Percentiles rank a stretch among this genome's conserved stretches.
phyloP scores from a whole-genome alignment of 2,888 invertebrate genomes.

The Hipparchia sbordonii region DNA sequence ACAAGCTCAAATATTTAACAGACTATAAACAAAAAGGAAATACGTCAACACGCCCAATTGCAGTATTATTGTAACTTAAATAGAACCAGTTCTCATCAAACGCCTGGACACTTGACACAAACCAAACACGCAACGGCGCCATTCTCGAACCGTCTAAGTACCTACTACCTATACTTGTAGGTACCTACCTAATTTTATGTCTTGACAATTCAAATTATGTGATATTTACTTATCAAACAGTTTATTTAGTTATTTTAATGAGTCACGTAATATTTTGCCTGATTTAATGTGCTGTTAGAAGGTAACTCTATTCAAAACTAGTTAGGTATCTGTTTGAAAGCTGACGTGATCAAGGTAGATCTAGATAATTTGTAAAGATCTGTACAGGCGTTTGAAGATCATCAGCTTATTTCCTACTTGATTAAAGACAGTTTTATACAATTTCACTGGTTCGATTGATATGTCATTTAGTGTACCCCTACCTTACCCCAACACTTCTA shows the following conservation, averaged over 20 bases:
- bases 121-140: conserved; percentile 42
- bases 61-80: conserved; percentile 35
- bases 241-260: conserved; percentile 16
- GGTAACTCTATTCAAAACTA: conserved; percentile 2
- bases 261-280: background rate
- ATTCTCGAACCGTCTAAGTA: conserved; percentile 33
- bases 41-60: conserved; percentile 40
- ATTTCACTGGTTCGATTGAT: no score
- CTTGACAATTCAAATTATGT: conserved; percentile 36
- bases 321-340: no score
- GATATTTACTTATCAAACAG: conserved; percentile 35
- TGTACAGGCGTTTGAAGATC: no score
- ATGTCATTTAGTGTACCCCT: no score
- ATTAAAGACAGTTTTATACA: no score
- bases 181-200: conserved; percentile 37
- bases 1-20: conserved; percentile 23
- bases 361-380: no score
- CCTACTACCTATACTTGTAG: conserved; percentile 1
- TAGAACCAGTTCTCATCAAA: conserved; percentile 42
- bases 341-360: no score
- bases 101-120: conserved; percentile 39
- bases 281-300: background rate
- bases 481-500: no score
- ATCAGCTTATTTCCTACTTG: no score
- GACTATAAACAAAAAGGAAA: conserved; percentile 39